Percentiles rank a stretch among this genome's conserved stretches.
phyloP scores from a whole-genome alignment of 2,888 invertebrate species.

The Parasteatoda lunata region DNA sequence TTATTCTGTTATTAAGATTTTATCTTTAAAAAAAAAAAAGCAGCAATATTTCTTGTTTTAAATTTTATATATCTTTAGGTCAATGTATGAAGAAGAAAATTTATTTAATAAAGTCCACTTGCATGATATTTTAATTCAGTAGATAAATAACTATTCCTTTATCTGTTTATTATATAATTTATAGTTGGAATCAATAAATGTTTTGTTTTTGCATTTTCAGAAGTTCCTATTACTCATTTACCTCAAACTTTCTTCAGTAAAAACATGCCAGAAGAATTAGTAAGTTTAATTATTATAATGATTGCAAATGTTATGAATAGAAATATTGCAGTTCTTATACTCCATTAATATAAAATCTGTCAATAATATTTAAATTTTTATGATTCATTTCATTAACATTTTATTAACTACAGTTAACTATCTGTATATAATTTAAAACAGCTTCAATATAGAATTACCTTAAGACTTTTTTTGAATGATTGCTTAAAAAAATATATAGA shows the following conservation, averaged over 20 bases:
- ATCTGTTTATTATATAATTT: background rate
- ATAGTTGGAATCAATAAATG: background rate
- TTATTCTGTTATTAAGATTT: background rate
- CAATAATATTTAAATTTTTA: too few relatives aligned
- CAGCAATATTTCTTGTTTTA: too few relatives aligned
- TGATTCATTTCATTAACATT: too few relatives aligned
- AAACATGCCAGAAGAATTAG: slow-evolving; percentile 23
- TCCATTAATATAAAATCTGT: too few relatives aligned
- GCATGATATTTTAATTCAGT: background rate
- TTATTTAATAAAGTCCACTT: background rate
- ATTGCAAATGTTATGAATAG: background rate
- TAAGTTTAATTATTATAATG: slow-evolving; percentile 12
- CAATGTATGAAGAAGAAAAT: background rate
- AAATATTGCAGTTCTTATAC: too few relatives aligned
- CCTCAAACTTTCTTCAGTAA: slow-evolving; percentile 36
- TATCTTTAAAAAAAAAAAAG: too few relatives aligned
- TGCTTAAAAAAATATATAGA: too few relatives aligned
- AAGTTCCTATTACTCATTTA: slow-evolving; percentile 54
- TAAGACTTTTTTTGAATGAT: too few relatives aligned
- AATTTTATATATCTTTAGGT: too few relatives aligned
- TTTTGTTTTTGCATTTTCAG: slow-evolving; percentile 1
- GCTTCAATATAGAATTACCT: too few relatives aligned
- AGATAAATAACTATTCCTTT: background rate
- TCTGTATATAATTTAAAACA: too few relatives aligned
- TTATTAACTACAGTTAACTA: too few relatives aligned